Conservation (phyloP, 2,113 vertebrate genomes). For the Chauna torquata region DNA sequence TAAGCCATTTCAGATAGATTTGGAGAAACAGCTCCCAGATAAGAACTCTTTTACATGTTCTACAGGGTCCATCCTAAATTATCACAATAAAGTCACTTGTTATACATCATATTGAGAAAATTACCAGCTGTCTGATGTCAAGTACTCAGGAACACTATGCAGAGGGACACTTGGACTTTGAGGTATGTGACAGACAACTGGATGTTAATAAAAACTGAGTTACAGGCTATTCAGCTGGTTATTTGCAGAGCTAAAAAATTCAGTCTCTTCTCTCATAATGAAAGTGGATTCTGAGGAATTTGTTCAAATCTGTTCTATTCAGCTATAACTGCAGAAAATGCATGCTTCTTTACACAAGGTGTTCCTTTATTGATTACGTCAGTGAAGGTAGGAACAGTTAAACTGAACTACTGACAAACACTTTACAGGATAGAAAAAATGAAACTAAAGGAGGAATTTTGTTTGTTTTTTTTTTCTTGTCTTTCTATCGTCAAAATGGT, state of each 20-base stretch:
- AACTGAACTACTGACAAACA: slow-evolving; percentile 9
- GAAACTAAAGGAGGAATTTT: slow-evolving; percentile 1
- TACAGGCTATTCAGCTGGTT: slow-evolving; percentile 10
- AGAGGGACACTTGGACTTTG: slow-evolving; percentile 37
- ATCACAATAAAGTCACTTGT: slow-evolving; percentile 63
- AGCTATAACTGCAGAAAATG: slow-evolving; percentile 5
- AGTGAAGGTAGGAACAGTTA: slow-evolving; percentile 13
- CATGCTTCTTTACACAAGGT: background rate
- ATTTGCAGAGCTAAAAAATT: slow-evolving; percentile 50
- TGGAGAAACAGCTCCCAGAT: slow-evolving; percentile 64
- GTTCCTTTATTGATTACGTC: slow-evolving; percentile 25
- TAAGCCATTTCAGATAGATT: slow-evolving; percentile 68
- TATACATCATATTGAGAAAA: slow-evolving; percentile 61
- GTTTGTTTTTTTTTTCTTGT: slow-evolving; percentile 32
- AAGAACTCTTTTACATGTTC: slow-evolving; percentile 65
- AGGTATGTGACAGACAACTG: slow-evolving; percentile 1
- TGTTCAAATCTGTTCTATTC: slow-evolving; percentile 27
- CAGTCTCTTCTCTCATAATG: slow-evolving; percentile 20
- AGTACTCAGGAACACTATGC: slow-evolving; percentile 31
- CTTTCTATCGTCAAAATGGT: slow-evolving; percentile 22
- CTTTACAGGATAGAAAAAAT: slow-evolving; percentile 26
- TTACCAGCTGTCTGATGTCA: slow-evolving; percentile 57
- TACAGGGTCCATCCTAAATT: slow-evolving; percentile 63
- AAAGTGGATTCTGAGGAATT: slow-evolving; percentile 19
- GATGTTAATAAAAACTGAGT: slow-evolving; percentile 57